A percentile compares a stretch with the other conserved stretches of the same genome.
Evolutionary conservation across 2,113 vertebrate species (phyloP).

Genomic region (Piliocolobus tephrosceles): DNA sequence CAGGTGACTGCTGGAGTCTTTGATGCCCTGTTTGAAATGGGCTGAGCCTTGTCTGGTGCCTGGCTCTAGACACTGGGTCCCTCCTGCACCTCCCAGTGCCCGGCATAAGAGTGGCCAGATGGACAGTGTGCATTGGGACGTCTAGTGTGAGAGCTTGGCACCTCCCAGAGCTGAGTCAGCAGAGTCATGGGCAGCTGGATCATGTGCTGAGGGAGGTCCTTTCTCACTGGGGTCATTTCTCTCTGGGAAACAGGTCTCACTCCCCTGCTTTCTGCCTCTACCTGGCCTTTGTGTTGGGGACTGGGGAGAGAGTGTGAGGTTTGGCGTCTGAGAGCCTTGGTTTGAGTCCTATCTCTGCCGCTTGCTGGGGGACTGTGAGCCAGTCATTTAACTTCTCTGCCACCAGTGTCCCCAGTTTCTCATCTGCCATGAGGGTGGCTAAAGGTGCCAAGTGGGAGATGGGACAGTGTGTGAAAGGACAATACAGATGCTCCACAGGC

Average conservation of each 20-base stretch:
- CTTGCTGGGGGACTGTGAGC: not conserved
- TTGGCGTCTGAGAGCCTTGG: not conserved
- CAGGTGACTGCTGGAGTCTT: not conserved
- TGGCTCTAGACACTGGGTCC: not conserved
- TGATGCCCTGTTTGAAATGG: not conserved
- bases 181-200: not conserved
- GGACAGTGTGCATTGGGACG: not conserved
- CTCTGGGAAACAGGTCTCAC: not conserved
- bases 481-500: not conserved
- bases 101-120: not conserved
- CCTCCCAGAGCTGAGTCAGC: not conserved
- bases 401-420: not conserved
- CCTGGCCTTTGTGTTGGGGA: not conserved
- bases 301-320: not conserved
- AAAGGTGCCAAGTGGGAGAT: not conserved
- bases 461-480: not conserved
- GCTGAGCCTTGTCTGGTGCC: not conserved
- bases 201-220: not conserved
- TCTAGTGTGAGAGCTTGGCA: fast-evolving
- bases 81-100: not conserved
- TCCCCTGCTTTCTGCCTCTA: not conserved
- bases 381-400: not conserved
- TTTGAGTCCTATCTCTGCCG: not conserved
- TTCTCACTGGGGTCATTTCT: not conserved
- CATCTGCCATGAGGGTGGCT: not conserved